These are phyloP conservation scores for Aldabrachelys gigantea DNA, from an alignment of 2,113 vertebrate species.

Conservation along the genomic window DNA sequence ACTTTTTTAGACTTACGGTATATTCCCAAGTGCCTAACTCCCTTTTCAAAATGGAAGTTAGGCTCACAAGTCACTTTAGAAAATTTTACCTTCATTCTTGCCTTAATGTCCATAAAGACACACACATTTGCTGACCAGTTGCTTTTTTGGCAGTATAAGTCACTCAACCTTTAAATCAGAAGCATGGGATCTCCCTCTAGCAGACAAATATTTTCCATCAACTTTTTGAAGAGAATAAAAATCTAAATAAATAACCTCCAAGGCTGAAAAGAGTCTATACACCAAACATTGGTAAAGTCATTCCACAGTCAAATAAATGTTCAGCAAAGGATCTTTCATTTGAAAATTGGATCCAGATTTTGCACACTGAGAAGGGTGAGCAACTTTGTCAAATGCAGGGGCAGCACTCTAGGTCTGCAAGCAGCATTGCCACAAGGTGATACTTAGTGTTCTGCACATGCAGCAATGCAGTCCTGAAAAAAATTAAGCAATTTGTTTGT, in stretches of 20 bases:
- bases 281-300: constrained; percentile 63
- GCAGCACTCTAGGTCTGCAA: constrained; percentile 33
- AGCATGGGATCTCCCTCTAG: constrained; percentile 66
- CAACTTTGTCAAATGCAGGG: constrained; percentile 12
- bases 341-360: constrained; percentile 81
- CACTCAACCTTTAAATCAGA: constrained; percentile 57
- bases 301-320: constrained; percentile 77
- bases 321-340: constrained; percentile 75
- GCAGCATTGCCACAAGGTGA: constrained; percentile 14
- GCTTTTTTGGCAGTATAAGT: constrained; percentile 41
- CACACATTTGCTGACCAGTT: constrained; percentile 2
- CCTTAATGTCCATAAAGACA: not conserved
- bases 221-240: constrained; percentile 70
- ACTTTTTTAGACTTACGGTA: not conserved
- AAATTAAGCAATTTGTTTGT: constrained; percentile 37
- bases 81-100: constrained; percentile 19
- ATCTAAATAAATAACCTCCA: constrained; percentile 69
- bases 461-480: constrained; percentile 31
- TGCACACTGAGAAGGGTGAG: constrained; percentile 59
- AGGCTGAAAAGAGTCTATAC: constrained; percentile 58
- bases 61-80: constrained; percentile 23
- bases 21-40: not conserved
- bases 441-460: not conserved
- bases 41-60: constrained; percentile 7
- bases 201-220: constrained; percentile 76